Evolutionary conservation across 2,888 invertebrate species (phyloP).

Genomic region (Lasioglossum oenotherae): DNA sequence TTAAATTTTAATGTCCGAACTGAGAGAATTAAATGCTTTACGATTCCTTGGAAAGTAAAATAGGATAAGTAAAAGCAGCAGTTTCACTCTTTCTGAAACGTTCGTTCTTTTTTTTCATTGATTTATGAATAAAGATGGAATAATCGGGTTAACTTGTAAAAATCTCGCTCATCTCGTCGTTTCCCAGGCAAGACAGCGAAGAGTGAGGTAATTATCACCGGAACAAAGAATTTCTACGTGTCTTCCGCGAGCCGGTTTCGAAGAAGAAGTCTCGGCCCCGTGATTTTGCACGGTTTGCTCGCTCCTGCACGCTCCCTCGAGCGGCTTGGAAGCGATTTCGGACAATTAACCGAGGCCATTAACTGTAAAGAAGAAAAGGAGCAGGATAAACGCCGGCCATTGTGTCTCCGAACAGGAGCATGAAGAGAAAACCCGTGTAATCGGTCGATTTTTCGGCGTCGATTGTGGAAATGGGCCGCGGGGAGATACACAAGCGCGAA

Average conservation of each 20-base stretch:
- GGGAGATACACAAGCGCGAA: slow-evolving; percentile 21
- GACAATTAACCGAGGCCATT: slow-evolving; percentile 56
- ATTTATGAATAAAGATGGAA: background rate
- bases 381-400: slow-evolving; percentile 46
- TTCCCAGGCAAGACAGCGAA: background rate
- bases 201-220: background rate
- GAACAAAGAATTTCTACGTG: background rate
- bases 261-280: slow-evolving; percentile 18
- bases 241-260: slow-evolving; percentile 27
- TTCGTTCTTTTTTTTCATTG: background rate
- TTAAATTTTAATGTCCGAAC: background rate
- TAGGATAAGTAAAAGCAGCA: background rate
- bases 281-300: slow-evolving; percentile 44
- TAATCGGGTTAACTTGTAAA: background rate
- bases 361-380: slow-evolving; percentile 44
- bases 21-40: background rate
- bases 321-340: slow-evolving; percentile 50
- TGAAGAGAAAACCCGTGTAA: slow-evolving; percentile 45
- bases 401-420: slow-evolving; percentile 61
- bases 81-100: background rate
- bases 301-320: slow-evolving; percentile 8
- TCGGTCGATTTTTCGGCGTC: slow-evolving; percentile 5
- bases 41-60: background rate
- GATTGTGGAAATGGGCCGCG: slow-evolving; percentile 20
- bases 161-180: background rate